These are phyloP conservation scores for Diuraphis noxia DNA, from an alignment of 1,140 invertebrate species.

Conservation along the genomic window DNA sequence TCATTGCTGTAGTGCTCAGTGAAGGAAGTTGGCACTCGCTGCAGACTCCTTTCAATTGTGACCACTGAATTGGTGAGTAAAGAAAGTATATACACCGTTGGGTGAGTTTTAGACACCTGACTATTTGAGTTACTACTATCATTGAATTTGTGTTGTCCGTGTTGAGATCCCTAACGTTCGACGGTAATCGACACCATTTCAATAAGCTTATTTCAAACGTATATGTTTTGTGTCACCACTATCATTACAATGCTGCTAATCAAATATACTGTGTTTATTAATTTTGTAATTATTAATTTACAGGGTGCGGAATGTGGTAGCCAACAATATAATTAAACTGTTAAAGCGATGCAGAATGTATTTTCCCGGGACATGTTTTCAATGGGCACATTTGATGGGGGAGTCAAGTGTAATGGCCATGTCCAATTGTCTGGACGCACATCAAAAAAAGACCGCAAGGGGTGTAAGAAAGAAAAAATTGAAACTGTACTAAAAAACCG, in stretches of 20 bases:
- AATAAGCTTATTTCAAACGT: neutral
- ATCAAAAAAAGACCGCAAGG: slow-evolving; percentile 64
- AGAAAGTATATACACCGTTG: neutral
- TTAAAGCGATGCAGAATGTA: slow-evolving; percentile 57
- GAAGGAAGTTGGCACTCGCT: neutral
- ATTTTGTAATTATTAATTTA: neutral
- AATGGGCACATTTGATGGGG: slow-evolving; percentile 57
- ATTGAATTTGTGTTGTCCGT: neutral
- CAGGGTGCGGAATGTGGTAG: slow-evolving; percentile 6
- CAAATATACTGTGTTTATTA: neutral
- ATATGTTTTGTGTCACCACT: neutral
- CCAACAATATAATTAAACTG: neutral
- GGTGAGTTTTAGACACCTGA: neutral
- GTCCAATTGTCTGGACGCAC: slow-evolving; percentile 62
- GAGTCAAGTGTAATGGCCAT: slow-evolving; percentile 66
- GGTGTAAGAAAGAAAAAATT: slow-evolving; percentile 62
- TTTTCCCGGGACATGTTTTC: slow-evolving; percentile 57
- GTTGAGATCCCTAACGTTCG: neutral
- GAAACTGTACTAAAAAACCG: slow-evolving; percentile 59
- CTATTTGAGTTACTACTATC: neutral
- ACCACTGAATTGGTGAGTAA: neutral
- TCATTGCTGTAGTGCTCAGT: neutral
- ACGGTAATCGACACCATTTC: neutral
- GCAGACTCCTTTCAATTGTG: neutral
- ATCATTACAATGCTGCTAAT: neutral